phyloP scores from a whole-genome alignment of 2,888 invertebrate species.

The Pristionchus maxplancki region DNA sequence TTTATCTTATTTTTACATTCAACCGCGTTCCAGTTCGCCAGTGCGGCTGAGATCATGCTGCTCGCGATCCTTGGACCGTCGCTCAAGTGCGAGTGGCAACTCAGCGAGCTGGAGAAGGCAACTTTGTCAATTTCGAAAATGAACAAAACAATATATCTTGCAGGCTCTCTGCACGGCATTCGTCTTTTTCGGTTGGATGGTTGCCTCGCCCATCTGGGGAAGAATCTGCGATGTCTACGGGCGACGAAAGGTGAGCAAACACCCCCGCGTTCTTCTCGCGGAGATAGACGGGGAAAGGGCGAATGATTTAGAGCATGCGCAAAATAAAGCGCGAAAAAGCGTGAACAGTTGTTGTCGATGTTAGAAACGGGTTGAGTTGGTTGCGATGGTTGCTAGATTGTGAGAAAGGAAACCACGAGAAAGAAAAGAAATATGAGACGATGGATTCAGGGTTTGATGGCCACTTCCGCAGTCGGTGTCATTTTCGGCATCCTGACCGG shows the following conservation, averaged over 20 bases:
- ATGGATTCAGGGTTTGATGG: slow-evolving; percentile 88
- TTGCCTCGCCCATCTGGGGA: neutral
- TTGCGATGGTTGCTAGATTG: too few species aligned
- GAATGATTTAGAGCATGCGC: too few species aligned
- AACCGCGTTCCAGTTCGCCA: neutral
- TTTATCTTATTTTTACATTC: too few species aligned
- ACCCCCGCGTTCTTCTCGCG: too few species aligned
- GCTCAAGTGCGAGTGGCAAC: slow-evolving; percentile 10
- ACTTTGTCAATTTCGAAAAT: too few species aligned
- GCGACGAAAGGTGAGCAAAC: neutral
- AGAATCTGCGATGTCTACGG: neutral
- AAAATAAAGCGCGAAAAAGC: too few species aligned
- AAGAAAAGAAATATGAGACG: too few species aligned
- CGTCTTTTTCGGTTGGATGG: slow-evolving; percentile 6
- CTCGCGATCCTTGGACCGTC: neutral
- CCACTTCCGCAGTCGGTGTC: slow-evolving; percentile 91
- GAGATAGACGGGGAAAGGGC: too few species aligned
- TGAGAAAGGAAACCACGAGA: too few species aligned
- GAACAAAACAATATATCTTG: too few species aligned
- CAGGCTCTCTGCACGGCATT: neutral
- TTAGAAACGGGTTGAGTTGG: too few species aligned
- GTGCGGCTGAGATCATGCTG: neutral
- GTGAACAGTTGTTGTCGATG: too few species aligned
- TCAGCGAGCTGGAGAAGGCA: neutral
- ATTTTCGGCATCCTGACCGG: slow-evolving; percentile 93